phyloP scores from a whole-genome alignment of 2,797 vertebrate genomes.

The Coregonus suidteri region DNA sequence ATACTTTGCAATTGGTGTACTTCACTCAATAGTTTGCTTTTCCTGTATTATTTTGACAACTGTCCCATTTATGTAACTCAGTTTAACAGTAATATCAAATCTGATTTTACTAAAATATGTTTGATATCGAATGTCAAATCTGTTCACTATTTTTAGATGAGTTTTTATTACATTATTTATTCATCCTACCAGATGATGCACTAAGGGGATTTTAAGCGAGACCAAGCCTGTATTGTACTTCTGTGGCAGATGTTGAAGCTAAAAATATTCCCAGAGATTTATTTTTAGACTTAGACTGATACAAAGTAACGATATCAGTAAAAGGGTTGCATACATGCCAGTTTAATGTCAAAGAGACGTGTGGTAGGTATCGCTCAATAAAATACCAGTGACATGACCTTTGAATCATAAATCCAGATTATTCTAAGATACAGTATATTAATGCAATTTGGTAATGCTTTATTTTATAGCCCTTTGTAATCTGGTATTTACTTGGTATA shows the following conservation, averaged over 20 bases:
- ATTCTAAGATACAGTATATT: background rate
- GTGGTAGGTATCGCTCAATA: background rate
- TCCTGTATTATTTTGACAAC: background rate
- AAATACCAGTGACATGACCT: conserved; percentile 9
- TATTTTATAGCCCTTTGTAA: background rate
- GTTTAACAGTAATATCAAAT: background rate
- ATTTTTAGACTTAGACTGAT: background rate
- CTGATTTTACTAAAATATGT: too few relatives aligned
- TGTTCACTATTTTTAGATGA: too few relatives aligned
- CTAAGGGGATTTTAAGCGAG: background rate
- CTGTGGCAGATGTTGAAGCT: conserved; percentile 6
- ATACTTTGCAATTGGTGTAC: background rate
- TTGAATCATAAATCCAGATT: conserved; percentile 19
- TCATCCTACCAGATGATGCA: background rate
- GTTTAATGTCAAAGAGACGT: background rate
- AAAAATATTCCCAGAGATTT: background rate
- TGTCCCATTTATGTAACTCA: background rate
- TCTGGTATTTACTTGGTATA: background rate
- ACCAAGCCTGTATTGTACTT: background rate
- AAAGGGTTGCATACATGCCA: conserved; percentile 3
- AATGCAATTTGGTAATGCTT: too few relatives aligned
- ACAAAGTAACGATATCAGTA: background rate
- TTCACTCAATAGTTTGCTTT: background rate
- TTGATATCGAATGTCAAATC: too few relatives aligned
- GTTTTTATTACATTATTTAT: background rate